These are phyloP conservation scores for Setipinna tenuifilis DNA, from an alignment of 2,797 vertebrate species.

Conservation along the genomic window DNA sequence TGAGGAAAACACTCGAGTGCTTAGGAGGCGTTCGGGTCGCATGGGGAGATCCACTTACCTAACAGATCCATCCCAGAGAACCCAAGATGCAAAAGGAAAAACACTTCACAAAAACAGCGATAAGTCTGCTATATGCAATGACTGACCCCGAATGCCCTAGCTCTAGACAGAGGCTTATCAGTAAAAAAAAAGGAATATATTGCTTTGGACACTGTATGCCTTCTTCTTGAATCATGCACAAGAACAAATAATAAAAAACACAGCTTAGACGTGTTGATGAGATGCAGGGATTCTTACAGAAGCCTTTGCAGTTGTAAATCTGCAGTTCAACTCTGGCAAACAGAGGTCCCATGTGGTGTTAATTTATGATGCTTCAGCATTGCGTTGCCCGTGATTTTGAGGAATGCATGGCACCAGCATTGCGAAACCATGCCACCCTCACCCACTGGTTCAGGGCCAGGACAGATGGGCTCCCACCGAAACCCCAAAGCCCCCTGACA, in stretches of 20 bases:
- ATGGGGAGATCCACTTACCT: slow-evolving; percentile 17
- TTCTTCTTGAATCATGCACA: background rate
- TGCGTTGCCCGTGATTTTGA: background rate
- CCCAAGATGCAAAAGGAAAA: slow-evolving; percentile 12
- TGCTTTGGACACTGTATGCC: background rate
- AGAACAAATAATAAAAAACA: background rate
- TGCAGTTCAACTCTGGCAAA: background rate
- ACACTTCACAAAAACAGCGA: background rate
- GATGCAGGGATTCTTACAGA: background rate
- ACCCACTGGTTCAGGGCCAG: slow-evolving; percentile 53
- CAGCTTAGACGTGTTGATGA: background rate
- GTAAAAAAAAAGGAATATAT: background rate
- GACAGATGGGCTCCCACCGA: slow-evolving; percentile 73
- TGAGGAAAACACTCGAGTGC: background rate
- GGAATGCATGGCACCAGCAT: slow-evolving; percentile 41
- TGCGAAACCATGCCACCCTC: slow-evolving; percentile 62
- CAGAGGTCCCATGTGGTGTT: background rate
- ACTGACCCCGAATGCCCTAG: slow-evolving; percentile 42
- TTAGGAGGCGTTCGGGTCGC: background rate
- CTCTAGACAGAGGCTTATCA: background rate
- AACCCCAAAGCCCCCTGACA: background rate
- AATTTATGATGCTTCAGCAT: background rate
- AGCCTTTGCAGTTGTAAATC: background rate
- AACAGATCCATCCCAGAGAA: slow-evolving; percentile 6
- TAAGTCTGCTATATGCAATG: slow-evolving; percentile 72